phyloP scores from a whole-genome alignment of 2,888 invertebrate species.

The Heliconius hortense region DNA sequence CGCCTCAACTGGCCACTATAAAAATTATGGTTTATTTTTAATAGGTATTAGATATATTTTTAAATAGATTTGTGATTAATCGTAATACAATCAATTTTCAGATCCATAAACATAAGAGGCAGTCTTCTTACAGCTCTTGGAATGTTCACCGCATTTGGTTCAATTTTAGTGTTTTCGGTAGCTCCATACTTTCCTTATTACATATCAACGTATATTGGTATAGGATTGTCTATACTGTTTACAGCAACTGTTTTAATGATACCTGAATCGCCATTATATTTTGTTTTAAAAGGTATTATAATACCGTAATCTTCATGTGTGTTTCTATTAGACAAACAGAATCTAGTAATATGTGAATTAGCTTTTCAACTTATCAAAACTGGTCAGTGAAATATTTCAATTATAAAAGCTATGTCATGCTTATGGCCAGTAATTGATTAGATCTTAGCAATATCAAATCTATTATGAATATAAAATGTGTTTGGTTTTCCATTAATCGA shows the following conservation, averaged over 20 bases:
- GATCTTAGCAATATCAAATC: background rate
- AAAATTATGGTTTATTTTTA: background rate
- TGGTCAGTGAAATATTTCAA: background rate
- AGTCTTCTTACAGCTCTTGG: conserved; percentile 51
- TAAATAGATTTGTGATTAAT: background rate
- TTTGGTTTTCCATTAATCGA: background rate
- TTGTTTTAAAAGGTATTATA: conserved; percentile 41
- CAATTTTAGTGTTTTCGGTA: conserved; percentile 46
- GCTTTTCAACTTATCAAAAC: background rate
- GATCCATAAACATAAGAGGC: conserved; percentile 56
- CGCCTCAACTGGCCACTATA: no score
- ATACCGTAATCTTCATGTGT: background rate
- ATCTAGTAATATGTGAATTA: background rate
- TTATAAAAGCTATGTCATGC: background rate
- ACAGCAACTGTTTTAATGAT: conserved; percentile 46
- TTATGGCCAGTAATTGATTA: background rate
- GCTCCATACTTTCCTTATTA: conserved; percentile 51
- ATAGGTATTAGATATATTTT: background rate
- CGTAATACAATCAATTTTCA: conserved; percentile 31
- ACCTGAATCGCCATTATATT: conserved; percentile 40
- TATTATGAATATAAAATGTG: background rate
- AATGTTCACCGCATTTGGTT: conserved; percentile 50
- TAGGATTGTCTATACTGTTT: conserved; percentile 43
- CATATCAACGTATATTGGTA: conserved; percentile 46
- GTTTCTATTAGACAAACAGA: background rate